Conservation (phyloP, 2,113 vertebrate species). For the Sinocyclocheilus anshuiensis region DNA sequence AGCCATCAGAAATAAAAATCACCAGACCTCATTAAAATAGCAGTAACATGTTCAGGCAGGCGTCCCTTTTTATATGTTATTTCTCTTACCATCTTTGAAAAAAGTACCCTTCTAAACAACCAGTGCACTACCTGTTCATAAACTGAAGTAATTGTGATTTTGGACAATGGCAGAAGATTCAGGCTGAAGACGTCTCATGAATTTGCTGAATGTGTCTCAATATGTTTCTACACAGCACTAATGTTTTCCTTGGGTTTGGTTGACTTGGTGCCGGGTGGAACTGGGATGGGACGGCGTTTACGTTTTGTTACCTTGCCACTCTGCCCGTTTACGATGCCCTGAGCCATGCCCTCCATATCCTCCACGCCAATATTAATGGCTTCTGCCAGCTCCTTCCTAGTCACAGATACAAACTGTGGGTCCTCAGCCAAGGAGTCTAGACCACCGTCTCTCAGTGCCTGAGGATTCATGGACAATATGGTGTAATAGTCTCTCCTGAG, state of each 20-base stretch:
- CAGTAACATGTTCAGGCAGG: background rate
- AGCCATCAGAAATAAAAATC: background rate
- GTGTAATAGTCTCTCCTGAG: background rate
- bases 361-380: conserved; percentile 74
- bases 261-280: conserved; percentile 49
- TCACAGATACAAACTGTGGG: conserved; percentile 70
- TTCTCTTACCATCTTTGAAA: conserved; percentile 6
- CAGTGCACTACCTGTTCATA: background rate
- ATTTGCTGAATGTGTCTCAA: conserved; percentile 25
- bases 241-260: conserved; percentile 20
- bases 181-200: conserved; percentile 15
- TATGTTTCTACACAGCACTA: conserved; percentile 34
- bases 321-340: conserved; percentile 73
- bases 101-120: background rate
- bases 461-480: conserved; percentile 18
- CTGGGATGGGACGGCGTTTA: conserved; percentile 67
- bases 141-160: background rate
- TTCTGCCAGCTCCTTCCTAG: conserved; percentile 79
- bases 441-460: conserved; percentile 82
- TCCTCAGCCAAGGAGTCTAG: conserved; percentile 75
- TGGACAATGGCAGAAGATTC: background rate
- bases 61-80: background rate
- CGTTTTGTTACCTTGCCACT: conserved; percentile 61
- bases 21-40: background rate
- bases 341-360: conserved; percentile 77